These are phyloP conservation scores for Fistularia tabacaria DNA, from an alignment of 2,797 vertebrate species.

Conservation along the genomic window DNA sequence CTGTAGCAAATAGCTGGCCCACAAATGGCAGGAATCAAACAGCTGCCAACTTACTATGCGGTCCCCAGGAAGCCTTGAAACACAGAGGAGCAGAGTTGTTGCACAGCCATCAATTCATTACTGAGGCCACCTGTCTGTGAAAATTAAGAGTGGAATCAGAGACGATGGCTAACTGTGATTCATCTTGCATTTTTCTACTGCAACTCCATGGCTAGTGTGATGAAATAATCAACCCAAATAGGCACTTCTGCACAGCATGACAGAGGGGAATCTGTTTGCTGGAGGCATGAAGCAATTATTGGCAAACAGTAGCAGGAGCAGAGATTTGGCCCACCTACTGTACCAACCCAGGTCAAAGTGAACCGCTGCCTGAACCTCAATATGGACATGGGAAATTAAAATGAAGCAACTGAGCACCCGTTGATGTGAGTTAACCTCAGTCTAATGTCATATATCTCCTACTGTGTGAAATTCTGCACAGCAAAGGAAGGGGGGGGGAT, in stretches of 20 bases:
- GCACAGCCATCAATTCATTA: constrained; percentile 51
- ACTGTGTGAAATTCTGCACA: constrained; percentile 19
- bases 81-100: constrained; percentile 40
- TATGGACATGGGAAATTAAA: constrained; percentile 25
- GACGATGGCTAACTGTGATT: constrained; percentile 45
- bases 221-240: constrained; percentile 56
- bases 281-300: constrained; percentile 50
- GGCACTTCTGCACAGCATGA: constrained; percentile 39
- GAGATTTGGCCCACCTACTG: constrained; percentile 45
- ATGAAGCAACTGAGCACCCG: not conserved
- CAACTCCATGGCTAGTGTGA: constrained; percentile 41
- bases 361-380: constrained; percentile 10
- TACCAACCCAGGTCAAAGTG: constrained; percentile 24
- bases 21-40: constrained; percentile 25
- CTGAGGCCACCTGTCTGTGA: constrained; percentile 44
- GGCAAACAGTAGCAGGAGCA: constrained; percentile 38
- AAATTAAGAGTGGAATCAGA: constrained; percentile 64
- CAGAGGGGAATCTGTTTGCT: constrained; percentile 40
- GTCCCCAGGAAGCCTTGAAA: constrained; percentile 24
- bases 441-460: constrained; percentile 13
- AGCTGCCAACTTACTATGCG: constrained; percentile 44
- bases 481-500: not conserved
- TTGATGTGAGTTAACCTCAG: constrained; percentile 4
- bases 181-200: constrained; percentile 31
- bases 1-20: constrained; percentile 8